Evolutionary conservation across 2,888 invertebrate species (phyloP).

Genomic region (Harpalus rufipes): DNA sequence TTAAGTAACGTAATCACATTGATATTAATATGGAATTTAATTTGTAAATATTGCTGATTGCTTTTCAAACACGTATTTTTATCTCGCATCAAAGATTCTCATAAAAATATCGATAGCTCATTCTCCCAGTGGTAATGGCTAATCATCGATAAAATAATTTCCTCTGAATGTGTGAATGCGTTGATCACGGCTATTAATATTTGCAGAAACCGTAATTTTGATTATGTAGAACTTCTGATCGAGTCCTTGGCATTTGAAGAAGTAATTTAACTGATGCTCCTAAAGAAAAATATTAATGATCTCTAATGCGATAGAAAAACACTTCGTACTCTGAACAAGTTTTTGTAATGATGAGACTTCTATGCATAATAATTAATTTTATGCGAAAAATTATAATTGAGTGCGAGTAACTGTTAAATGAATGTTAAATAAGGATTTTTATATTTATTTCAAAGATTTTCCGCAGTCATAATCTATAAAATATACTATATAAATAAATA

Average conservation of each 20-base stretch:
- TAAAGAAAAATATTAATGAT: conserved; percentile 46
- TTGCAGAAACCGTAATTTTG: conserved; percentile 48
- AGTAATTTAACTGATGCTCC: conserved; percentile 44
- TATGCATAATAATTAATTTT: conserved; percentile 48
- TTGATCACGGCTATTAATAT: conserved; percentile 45
- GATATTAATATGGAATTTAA: background rate
- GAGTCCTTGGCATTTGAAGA: conserved; percentile 45
- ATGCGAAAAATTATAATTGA: conserved; percentile 29
- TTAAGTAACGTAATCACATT: background rate
- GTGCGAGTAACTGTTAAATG: conserved; percentile 21
- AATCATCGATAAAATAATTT: conserved; percentile 38
- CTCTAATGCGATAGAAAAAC: conserved; percentile 33
- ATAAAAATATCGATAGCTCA: conserved; percentile 3
- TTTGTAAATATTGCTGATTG: background rate
- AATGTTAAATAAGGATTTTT: background rate
- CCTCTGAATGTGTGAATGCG: conserved; percentile 31
- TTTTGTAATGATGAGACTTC: conserved; percentile 31
- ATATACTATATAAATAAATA: no score
- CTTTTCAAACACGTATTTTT: conserved; percentile 15
- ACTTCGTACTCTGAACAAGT: conserved; percentile 38
- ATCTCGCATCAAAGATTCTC: background rate
- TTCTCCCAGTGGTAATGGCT: conserved; percentile 12
- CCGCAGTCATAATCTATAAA: background rate
- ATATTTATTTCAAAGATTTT: background rate
- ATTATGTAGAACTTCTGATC: conserved; percentile 43